A percentile compares a stretch with the other conserved stretches of the same genome.
These are phyloP conservation scores for Sepiola atlantica DNA, from an alignment of 2,888 invertebrate genomes.

Conservation along the genomic window DNA sequence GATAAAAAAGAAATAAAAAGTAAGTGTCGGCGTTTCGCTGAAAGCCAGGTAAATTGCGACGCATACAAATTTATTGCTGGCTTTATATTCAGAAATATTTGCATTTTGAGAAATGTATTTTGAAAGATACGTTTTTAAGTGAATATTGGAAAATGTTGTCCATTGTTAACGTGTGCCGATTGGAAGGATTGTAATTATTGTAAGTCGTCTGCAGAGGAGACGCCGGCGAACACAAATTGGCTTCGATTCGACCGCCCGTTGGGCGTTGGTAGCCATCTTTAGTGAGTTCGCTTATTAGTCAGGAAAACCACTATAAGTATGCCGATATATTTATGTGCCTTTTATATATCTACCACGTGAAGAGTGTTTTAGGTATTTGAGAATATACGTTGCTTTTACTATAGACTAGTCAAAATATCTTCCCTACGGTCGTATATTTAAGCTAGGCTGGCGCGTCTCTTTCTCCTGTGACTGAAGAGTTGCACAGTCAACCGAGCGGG, in stretches of 20 bases:
- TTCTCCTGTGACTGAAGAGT: too few relatives aligned
- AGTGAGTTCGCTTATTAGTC: too few relatives aligned
- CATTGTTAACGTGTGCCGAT: neutral
- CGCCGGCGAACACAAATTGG: too few relatives aligned
- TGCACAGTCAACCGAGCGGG: too few relatives aligned
- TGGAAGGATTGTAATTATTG: neutral
- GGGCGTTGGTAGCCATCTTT: too few relatives aligned
- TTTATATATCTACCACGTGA: neutral
- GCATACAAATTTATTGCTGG: neutral
- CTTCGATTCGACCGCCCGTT: too few relatives aligned
- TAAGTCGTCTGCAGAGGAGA: neutral
- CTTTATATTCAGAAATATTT: slow-evolving; percentile 15
- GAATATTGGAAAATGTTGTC: neutral
- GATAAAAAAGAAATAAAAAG: neutral
- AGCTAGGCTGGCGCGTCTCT: too few relatives aligned
- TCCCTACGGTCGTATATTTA: too few relatives aligned
- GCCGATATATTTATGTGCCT: too few relatives aligned
- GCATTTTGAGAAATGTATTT: neutral
- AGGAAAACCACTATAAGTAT: too few relatives aligned
- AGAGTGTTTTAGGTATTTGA: neutral
- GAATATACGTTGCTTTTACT: neutral
- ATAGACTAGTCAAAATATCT: too few relatives aligned
- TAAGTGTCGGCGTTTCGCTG: neutral
- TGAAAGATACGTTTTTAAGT: neutral
- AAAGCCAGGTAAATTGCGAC: neutral